phyloP scores from a whole-genome alignment of 2,113 vertebrate species.

The Hyla sarda region DNA sequence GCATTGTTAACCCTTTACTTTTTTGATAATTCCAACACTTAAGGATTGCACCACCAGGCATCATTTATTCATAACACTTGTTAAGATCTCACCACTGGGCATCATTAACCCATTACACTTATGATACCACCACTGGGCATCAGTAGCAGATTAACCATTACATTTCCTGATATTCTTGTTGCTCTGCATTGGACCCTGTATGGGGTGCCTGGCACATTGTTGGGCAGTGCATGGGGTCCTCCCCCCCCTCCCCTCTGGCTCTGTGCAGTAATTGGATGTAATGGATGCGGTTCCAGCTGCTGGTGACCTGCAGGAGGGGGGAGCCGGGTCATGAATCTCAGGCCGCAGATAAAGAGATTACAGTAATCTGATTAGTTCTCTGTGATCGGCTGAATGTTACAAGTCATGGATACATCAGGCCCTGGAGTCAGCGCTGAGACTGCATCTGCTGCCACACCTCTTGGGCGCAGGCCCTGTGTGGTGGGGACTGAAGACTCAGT shows the following conservation, averaged over 20 bases:
- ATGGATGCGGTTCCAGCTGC: slow-evolving; percentile 15
- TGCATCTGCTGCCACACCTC: not conserved
- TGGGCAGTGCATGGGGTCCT: not conserved
- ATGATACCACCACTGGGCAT: not conserved
- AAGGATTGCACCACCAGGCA: no score
- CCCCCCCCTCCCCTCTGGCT: not conserved
- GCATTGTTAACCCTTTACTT: not conserved
- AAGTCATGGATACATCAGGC: not conserved
- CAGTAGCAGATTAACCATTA: no score
- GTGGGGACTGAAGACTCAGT: no score
- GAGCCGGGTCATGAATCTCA: not conserved
- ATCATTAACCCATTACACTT: no score
- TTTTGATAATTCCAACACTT: no score
- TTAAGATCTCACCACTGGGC: no score
- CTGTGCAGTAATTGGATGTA: not conserved
- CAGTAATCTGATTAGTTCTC: slow-evolving; percentile 38
- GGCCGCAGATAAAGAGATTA: slow-evolving; percentile 35
- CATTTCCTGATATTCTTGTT: not conserved
- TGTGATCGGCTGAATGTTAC: not conserved
- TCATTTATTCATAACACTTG: no score
- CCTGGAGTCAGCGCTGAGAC: not conserved
- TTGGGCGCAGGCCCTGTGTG: not conserved
- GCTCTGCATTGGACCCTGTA: not conserved
- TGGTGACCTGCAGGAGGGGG: not conserved
- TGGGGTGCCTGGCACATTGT: not conserved